Evolutionary conservation across 1,140 invertebrate species (phyloP), one percentile per base, ranked within the genome.

Genomic region (Archegozetes longisetosus): DNA sequence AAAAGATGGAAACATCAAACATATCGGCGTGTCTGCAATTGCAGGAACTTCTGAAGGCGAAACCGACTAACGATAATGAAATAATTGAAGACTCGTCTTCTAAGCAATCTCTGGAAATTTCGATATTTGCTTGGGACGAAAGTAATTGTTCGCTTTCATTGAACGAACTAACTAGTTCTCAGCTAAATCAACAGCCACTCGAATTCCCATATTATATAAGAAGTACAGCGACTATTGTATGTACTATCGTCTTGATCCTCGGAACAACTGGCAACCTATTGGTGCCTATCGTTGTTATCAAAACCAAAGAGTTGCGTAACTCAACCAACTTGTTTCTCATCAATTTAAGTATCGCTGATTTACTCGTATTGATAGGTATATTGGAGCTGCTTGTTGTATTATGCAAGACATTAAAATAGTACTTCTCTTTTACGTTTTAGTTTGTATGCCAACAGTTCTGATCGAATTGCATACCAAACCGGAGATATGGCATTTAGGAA

Each of bases 281-380:
- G 79, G 88, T 95, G 64, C 87, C 89, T 17, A 80, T 91, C 66
- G 89, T 94, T 40, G 88, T 94, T 51, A 79, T 89, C 63, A 83
- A 84, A 67, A 86, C 86, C 22, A 88, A 88, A 70, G 86, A 92
- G 68, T 86, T 94, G 83, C 77, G 88, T 65, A 93, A 89, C 72
- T 91, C 88, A 46, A 94, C 90, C 50, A 94, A 96, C 69, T 87
- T 91, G 61, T 94, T 94, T 71, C 79, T 96, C 53, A 83, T 91
- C 68, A 94, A 94, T 72, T 74, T 94, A 62, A 90, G 86, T 69
- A 79, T 92, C 20, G 89, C 88, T n/a, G 89, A 93, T 73, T 75
- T 93, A 56, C 82, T 90, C 75, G 86, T 94, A 64, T 75, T 94
- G 56, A 74, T 91, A 29, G 32, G 32, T 40, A 40, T 9, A 40